Percentiles rank a stretch among this genome's conserved stretches.
These are phyloP conservation scores for Lutjanus campechanus DNA, from an alignment of 2,797 vertebrate species.

Conservation along the genomic window DNA sequence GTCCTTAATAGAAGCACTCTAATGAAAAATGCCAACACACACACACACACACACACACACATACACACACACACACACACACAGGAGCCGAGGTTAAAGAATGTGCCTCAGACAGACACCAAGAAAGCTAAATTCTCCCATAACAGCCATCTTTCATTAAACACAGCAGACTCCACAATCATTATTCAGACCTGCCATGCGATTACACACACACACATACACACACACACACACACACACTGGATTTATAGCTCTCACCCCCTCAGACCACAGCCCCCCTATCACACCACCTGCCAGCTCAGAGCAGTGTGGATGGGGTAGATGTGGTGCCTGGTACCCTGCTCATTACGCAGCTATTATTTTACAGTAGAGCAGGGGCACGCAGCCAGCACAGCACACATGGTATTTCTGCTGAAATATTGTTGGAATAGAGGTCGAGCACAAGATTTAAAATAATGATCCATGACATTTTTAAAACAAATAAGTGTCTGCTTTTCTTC, in stretches of 20 bases:
- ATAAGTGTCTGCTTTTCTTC: constrained; percentile 50
- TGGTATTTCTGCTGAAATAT: constrained; percentile 54
- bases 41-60: constrained; percentile 7
- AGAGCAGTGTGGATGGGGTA: constrained; percentile 45
- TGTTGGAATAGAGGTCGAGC: constrained; percentile 28
- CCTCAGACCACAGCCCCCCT: constrained; percentile 60
- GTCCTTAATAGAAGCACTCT: constrained; percentile 9
- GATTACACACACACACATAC: constrained; percentile 52
- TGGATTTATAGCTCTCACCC: constrained; percentile 75
- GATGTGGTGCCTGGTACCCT: constrained; percentile 84
- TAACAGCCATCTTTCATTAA: constrained; percentile 71
- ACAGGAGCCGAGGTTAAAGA: constrained; percentile 33
- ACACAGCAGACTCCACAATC: constrained; percentile 62
- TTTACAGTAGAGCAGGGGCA: constrained; percentile 63
- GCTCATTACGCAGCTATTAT: constrained; percentile 70
- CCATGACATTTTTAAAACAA: constrained; percentile 51
- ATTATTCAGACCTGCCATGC: constrained; percentile 78
- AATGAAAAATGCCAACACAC: constrained; percentile 18
- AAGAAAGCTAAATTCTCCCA: constrained; percentile 31
- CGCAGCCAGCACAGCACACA: constrained; percentile 48
- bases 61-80: constrained; percentile 17
- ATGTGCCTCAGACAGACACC: constrained; percentile 41
- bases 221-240: constrained; percentile 20
- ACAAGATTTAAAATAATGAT: constrained; percentile 49
- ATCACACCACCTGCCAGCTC: constrained; percentile 67